A percentile compares a stretch with the other conserved stretches of the same genome.
phyloP scores from a whole-genome alignment of 1,140 invertebrate species.

The Idris sp. region DNA sequence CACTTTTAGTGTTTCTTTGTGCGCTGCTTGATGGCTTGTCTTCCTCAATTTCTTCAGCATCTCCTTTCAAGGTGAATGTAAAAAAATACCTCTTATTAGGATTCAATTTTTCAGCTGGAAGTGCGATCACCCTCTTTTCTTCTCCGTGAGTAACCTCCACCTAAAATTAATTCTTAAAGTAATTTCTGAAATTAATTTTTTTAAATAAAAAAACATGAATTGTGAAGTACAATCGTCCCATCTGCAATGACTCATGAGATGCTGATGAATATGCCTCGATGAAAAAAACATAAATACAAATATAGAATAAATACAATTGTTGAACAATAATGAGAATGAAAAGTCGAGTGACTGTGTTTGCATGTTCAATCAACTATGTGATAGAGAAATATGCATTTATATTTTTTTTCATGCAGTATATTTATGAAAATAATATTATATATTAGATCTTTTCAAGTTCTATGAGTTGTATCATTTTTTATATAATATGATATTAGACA shows the following conservation, averaged over 20 bases:
- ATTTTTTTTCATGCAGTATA: too few species aligned
- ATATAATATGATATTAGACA: too few species aligned
- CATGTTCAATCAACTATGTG: too few species aligned
- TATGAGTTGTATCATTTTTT: too few species aligned
- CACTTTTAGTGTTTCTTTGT: conserved; percentile 72
- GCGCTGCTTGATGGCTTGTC: conserved; percentile 58
- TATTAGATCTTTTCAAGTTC: too few species aligned
- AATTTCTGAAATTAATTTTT: not conserved
- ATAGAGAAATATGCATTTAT: too few species aligned
- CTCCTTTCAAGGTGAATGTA: conserved; percentile 90
- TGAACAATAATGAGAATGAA: conserved; percentile 5
- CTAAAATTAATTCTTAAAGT: conserved; percentile 56
- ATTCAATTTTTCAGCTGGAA: conserved; percentile 90
- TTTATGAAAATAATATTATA: too few species aligned
- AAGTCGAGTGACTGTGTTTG: too few species aligned
- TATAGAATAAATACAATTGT: not conserved
- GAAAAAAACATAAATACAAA: conserved; percentile 14
- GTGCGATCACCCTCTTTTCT: conserved; percentile 89
- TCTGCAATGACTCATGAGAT: conserved; percentile 20
- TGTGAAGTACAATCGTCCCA: conserved; percentile 33
- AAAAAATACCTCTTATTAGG: conserved; percentile 93
- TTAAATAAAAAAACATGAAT: conserved; percentile 10
- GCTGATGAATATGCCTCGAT: not conserved
- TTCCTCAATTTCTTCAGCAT: conserved; percentile 66
- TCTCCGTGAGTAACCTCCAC: conserved; percentile 88